Base-by-base conservation (phyloP, 2,888 invertebrate species). In the Byasa hedistus region DNA sequence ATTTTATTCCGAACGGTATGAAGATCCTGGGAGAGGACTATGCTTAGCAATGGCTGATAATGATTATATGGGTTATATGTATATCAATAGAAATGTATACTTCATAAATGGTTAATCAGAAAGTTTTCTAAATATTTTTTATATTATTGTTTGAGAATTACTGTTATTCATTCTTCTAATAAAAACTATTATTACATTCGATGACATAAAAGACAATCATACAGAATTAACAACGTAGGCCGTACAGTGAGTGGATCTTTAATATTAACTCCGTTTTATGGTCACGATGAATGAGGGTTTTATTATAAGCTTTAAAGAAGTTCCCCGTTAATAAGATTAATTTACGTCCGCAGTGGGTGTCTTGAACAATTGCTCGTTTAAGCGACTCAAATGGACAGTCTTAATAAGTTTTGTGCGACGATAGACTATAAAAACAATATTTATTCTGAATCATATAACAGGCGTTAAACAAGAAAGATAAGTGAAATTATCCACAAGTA, bases 271-370 rank as follows among this genome's bases (percentile, higher is more conserved):
- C 74, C 72, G 72, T 69, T 76, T 74, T 74, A 78, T 68, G 74
- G 72, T 71, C 68, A 59, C 27, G 68, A 71, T 70, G 71, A 71
- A 70, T 67, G 65, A 70, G 48, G 59, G 68, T 74, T 71, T 73
- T 70, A 71, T 65, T 72, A 59, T 66, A 48, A 57, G 69, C 68
- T 67, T 72, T 71, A 63, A 70, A 73, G 71, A 72, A 73, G 71
- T 68, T 67, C 63, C 73, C 70, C 75, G 75, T 82, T 86, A 85
- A 87, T 85, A 82, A 79, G 78, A 80, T 83, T 87, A 86, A 87
- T 87, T 89, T 85, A 89, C 82, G 79, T 72, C 72, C 79, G 61
- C 78, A 74, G 80, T 85, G 87, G 86, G 85, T 85, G 87, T 86
- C 69, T 78, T 69, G 80, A 75, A 78, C 81, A 87, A 85, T 83